Conservation (phyloP, 2,888 invertebrate genomes). For the Eupithecia exiguata region DNA sequence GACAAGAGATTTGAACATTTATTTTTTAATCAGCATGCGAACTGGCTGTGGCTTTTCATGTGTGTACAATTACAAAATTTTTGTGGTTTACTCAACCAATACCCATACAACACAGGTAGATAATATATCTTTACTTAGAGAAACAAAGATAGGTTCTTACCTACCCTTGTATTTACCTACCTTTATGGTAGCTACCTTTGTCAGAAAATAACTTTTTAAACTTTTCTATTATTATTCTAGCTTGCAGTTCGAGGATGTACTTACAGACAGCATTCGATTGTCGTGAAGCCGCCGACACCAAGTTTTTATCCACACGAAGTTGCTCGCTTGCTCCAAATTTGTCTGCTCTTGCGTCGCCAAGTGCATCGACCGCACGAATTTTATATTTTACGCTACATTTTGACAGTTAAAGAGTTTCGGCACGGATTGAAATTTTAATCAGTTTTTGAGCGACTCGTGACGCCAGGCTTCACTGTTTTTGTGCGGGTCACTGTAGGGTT, state of each 20-base stretch:
- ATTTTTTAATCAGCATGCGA: too few relatives aligned
- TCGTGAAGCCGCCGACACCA: neutral
- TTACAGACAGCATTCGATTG: too few relatives aligned
- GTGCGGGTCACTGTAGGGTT: conserved; percentile 41
- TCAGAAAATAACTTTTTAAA: too few relatives aligned
- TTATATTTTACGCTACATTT: conserved; percentile 72
- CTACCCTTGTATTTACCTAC: too few relatives aligned
- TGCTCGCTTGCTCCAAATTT: neutral
- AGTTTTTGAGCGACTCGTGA: conserved; percentile 66
- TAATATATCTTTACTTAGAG: too few relatives aligned
- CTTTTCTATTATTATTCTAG: too few relatives aligned
- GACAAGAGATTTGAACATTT: too few relatives aligned
- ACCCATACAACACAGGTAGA: neutral
- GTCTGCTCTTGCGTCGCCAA: conserved; percentile 38
- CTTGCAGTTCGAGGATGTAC: too few relatives aligned
- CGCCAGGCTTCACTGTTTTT: conserved; percentile 54
- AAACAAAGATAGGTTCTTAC: too few relatives aligned
- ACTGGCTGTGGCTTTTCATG: neutral
- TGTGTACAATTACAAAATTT: neutral
- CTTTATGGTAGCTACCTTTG: too few relatives aligned
- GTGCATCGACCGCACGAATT: conserved; percentile 72
- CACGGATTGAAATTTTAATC: conserved; percentile 70
- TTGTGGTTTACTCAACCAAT: neutral
- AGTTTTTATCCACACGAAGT: neutral
- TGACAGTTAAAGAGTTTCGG: conserved; percentile 68